Evolutionary conservation across 2,113 vertebrate genomes (phyloP), one percentile per base, ranked within the genome.

Genomic region (Perognathus longimembris): DNA sequence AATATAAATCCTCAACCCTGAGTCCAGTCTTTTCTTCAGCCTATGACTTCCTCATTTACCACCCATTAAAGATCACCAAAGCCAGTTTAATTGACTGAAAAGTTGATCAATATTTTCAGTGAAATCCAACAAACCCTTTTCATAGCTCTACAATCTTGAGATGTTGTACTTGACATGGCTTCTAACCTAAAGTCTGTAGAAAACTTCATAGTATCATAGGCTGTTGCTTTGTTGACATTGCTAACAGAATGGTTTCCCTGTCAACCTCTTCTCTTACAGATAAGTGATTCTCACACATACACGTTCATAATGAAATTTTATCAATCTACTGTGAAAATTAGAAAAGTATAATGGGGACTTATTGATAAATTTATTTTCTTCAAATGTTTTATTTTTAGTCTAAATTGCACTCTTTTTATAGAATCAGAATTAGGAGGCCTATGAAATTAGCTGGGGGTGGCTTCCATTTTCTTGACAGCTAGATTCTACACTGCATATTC

Each of bases 221-320:
- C 32, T 95, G 21, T 77, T 73, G 57, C 5, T 74, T 59, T 67
- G 64, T 74, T 90, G 30, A 34, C 84, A n/a, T 0, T 95, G 18
- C 26, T 76, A 20, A 84, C 73, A 80, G 80, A 88, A 69, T 1
- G 50, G 42, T 45, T 73, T 57, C 4, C 59, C 66, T 59, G 34
- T 36, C 30, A 89, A 14, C 28, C 77, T 5, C 5, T 8, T 73
- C 20, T 64, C 42, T 8, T 78, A 50, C 42, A 83, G 28, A 54
- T 74, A 20, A 70, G 6, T 69, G 76, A 83, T 84, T 83, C 34
- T 26, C 59, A 84, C 14, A n/a, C n/a, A n/a, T 73, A 67, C 11
- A 84, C 71, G 40, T 84, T 18, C 67, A 76, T 20, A 50, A 70
- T 70, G 70, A 93, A 91, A 76, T 80, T 81, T 93, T 34, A 64